Base-by-base conservation (phyloP, 2,113 vertebrate species). In the Cryptomyrus ogoouensis region DNA sequence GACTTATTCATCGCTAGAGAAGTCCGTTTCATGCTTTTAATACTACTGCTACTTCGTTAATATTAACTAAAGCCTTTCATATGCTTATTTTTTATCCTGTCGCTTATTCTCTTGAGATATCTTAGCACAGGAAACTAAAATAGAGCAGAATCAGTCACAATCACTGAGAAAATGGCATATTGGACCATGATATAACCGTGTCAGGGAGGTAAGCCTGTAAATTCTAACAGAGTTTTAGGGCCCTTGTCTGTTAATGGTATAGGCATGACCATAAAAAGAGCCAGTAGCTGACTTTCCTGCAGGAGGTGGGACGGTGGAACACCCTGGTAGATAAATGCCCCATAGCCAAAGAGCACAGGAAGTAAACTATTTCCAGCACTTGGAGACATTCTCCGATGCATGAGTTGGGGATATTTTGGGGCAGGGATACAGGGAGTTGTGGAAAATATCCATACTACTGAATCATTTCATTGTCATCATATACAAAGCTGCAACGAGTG, bases 361-460 rank as follows among this genome's bases (percentile, higher is more conserved):
- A 74, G n/a, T 86, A 24, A 85, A 70, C 80, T 53, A 53, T 49
- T 89, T 90, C 90, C 53, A 83, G 85, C 9, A 52, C 46, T 52
- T 49, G 8, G 21, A 39, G 12, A 53, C 58, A 35, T 58, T n/a
- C 21, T 52, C 39, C 31, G 1, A 50, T 8, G 17, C 87, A 21
- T 35, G 52, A 17, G 24, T 13, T 62, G 62, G 27, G 31, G 87
- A 21, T 21, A 56, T 56, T 56, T 21, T 56, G 12, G 35, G 88
- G n/a, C 42, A 74, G 62, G 66, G 62, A 62, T 50, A 83, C 42
- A 56, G 47, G 50, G 50, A 53, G 70, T 42, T 17, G 35, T 39
- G 27, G 56, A 86, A 39, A n/a, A n/a, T 39, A 21, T 47, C 35
- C 27, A 88, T 17, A 46, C 39, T n/a, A 19, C 83, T 47, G 83